Evolutionary conservation across 2,113 vertebrate genomes (phyloP), one percentile per base, ranked within the genome.

Genomic region (Sclerurus mexicanus): DNA sequence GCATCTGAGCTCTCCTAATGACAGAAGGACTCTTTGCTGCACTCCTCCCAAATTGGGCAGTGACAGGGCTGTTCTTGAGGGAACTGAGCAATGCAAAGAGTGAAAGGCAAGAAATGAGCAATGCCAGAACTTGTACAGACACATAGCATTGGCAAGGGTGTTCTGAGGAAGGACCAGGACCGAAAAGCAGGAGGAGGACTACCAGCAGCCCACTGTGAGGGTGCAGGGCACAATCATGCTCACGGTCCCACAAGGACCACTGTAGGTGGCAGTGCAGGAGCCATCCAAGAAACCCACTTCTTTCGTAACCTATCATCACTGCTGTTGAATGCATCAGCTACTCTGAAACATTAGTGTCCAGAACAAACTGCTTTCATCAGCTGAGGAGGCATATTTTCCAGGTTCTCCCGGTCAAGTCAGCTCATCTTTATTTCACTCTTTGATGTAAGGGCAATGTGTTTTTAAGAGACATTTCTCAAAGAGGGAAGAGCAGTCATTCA

Each of bases 391-490:
- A 19, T 53, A 78, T 81, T 95, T 86, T 85, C 90, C 79, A 94
- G 37, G 71, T 74, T 89, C 68, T 88, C 64, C 83, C 49, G 75
- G 88, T 72, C 64, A 90, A 89, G 75, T 44, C 66, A 92, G 80
- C 64, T 90, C 68, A 67, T 69, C 49, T 90, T 89, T 84, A 92
- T 87, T 92, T 89, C 69, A 53, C 15, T 74, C 86, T 96, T 94
- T 97, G 95, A 96, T 90, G 68, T 78, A 42, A 93, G 35, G n/a
- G 49, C 52, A 89, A 56, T 35, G 55, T 78, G 64, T 27, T 92
- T 95, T 93, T 93, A 95, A 89, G 47, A 88, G 55, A 59, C 14
- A 25, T 90, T 92, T 86, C 73, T 94, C 60, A 82, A 74, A 89
- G 66, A 85, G 44, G 44, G 23, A 85, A 93, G 53, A 91, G 73